These are phyloP conservation scores for Ypsolopha sequella DNA, from an alignment of 2,888 invertebrate species.

Conservation along the genomic window DNA sequence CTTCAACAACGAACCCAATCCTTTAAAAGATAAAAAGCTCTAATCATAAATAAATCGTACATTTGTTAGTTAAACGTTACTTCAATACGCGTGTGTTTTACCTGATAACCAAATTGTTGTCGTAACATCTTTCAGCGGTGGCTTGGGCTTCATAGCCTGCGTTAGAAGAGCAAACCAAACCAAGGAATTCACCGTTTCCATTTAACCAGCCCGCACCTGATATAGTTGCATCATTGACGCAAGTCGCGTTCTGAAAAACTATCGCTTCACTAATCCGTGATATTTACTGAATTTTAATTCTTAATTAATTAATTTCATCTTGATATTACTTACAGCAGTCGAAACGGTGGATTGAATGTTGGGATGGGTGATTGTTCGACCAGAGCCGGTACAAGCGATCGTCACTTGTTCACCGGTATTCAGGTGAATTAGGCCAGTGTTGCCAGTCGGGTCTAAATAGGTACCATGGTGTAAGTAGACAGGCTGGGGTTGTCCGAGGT, in stretches of 20 bases:
- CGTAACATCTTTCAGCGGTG: slow-evolving; percentile 48
- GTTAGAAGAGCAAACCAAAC: slow-evolving; percentile 46
- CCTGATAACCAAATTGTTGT: slow-evolving; percentile 51
- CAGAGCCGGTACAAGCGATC: slow-evolving; percentile 43
- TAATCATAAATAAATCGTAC: not conserved
- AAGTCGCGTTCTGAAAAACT: slow-evolving; percentile 35
- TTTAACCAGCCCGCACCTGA: slow-evolving; percentile 44
- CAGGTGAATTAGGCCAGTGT: slow-evolving; percentile 34
- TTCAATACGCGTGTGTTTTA: slow-evolving; percentile 9
- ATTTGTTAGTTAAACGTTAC: too few relatives aligned
- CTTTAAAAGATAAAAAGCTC: slow-evolving; percentile 22
- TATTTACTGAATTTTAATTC: too few relatives aligned
- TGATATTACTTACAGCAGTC: slow-evolving; percentile 28
- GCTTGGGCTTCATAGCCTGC: slow-evolving; percentile 41
- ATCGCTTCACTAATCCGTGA: too few relatives aligned
- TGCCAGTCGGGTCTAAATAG: slow-evolving; percentile 36
- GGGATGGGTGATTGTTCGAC: slow-evolving; percentile 37
- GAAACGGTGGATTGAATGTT: slow-evolving; percentile 26
- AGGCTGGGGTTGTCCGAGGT: slow-evolving; percentile 71
- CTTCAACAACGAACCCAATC: slow-evolving; percentile 61
- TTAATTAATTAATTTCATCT: too few relatives aligned
- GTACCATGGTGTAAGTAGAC: slow-evolving; percentile 58
- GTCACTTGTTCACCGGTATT: slow-evolving; percentile 35
- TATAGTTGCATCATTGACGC: slow-evolving; percentile 32
- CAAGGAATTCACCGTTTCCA: slow-evolving; percentile 39